Evolutionary conservation across 1,140 invertebrate genomes (phyloP).

Genomic region (Xylocopa sonorina): DNA sequence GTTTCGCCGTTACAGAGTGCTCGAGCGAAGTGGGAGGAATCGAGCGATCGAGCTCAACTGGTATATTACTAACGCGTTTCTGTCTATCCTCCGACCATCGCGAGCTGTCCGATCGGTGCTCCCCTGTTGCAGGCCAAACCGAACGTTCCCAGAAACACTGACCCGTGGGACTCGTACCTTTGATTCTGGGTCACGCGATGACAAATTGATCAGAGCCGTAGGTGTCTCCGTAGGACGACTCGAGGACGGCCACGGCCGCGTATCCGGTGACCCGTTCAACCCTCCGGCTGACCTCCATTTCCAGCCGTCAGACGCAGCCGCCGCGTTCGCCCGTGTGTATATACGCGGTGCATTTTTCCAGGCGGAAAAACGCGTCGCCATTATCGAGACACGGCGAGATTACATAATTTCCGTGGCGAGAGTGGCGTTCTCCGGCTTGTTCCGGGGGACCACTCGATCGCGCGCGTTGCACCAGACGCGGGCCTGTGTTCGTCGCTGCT

Average conservation of each 20-base stretch:
- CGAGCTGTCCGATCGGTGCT: background rate
- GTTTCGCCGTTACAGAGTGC: background rate
- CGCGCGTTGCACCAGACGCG: constrained; percentile 30
- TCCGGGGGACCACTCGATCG: background rate
- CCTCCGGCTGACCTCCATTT: constrained; percentile 18
- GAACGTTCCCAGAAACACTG: constrained; percentile 55
- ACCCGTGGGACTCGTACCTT: constrained; percentile 63
- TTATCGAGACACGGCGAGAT: background rate
- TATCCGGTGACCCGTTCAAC: background rate
- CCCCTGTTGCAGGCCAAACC: constrained; percentile 13
- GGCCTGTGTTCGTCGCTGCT: too few species aligned
- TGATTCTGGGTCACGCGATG: constrained; percentile 66
- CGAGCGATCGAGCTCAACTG: background rate
- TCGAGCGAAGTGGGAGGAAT: background rate
- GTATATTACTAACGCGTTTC: background rate
- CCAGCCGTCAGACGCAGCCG: constrained; percentile 34
- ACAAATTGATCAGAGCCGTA: constrained; percentile 67
- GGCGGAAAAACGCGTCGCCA: background rate
- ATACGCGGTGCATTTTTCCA: constrained; percentile 2
- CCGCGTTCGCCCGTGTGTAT: too few species aligned
- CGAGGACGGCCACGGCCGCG: background rate
- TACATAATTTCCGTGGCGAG: constrained; percentile 20
- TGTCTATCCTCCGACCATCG: constrained; percentile 1
- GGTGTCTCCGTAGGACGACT: constrained; percentile 19
- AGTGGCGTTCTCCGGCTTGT: background rate